Percentiles rank a stretch among this genome's conserved stretches.
phyloP scores from a whole-genome alignment of 2,888 invertebrate species.

The Pollenia amentaria region DNA sequence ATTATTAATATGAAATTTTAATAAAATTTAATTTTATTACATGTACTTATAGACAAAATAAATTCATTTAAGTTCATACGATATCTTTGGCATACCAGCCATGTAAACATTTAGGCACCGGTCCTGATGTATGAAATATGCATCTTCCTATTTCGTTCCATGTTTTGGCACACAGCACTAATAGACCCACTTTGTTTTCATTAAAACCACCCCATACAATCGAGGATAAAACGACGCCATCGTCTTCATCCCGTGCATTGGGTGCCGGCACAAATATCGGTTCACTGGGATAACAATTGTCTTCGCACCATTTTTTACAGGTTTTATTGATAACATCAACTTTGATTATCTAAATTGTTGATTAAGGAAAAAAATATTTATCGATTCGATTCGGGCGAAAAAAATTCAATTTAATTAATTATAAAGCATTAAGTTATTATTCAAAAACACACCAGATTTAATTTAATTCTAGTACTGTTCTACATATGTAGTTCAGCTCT shows the following conservation, averaged over 20 bases:
- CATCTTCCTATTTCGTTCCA: slow-evolving; percentile 91
- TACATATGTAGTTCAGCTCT: background rate
- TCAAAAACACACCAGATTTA: too few relatives aligned
- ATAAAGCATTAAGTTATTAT: too few relatives aligned
- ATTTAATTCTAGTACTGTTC: too few relatives aligned
- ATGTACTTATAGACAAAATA: background rate
- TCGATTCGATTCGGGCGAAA: too few relatives aligned
- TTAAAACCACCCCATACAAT: slow-evolving; percentile 89
- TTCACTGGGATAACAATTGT: slow-evolving; percentile 92
- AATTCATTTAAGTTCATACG: slow-evolving; percentile 71
- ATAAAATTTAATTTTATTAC: slow-evolving; percentile 20
- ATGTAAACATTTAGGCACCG: slow-evolving; percentile 93
- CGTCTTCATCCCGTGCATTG: slow-evolving; percentile 89
- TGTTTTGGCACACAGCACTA: slow-evolving; percentile 90
- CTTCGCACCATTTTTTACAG: slow-evolving; percentile 89
- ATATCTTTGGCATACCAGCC: slow-evolving; percentile 90
- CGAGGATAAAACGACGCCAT: slow-evolving; percentile 90
- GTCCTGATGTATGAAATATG: slow-evolving; percentile 89
- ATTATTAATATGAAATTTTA: background rate
- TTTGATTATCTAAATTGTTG: slow-evolving; percentile 89
- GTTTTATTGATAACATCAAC: slow-evolving; percentile 89
- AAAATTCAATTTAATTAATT: too few relatives aligned
- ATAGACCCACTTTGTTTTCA: slow-evolving; percentile 88
- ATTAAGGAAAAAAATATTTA: background rate
- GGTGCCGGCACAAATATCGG: slow-evolving; percentile 92